Conservation (phyloP, 2,888 invertebrate genomes). For the Nemurella pictetii region DNA sequence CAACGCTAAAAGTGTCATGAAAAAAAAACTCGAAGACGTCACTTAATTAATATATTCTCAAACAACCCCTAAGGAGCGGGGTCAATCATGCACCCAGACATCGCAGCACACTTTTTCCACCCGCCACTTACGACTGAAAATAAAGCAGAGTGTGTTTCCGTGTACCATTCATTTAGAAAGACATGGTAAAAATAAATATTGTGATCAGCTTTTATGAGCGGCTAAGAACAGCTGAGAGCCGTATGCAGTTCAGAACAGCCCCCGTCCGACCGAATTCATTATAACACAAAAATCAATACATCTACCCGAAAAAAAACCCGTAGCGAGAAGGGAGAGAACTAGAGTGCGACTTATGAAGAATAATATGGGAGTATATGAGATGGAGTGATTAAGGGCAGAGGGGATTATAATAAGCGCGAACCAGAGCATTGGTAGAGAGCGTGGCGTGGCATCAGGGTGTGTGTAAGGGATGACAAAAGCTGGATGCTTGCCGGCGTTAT, state of each 20-base stretch:
- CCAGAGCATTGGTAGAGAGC: background rate
- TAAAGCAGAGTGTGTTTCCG: constrained; percentile 14
- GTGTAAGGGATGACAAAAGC: constrained; percentile 37
- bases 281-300: constrained; percentile 40
- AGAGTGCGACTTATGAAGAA: constrained; percentile 28
- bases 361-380: constrained; percentile 1
- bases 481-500: constrained; percentile 23
- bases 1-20: background rate
- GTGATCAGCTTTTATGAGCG: constrained; percentile 7
- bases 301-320: constrained; percentile 37
- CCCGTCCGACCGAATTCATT: constrained; percentile 39
- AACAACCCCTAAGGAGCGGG: no score
- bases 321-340: background rate
- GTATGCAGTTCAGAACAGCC: constrained; percentile 17
- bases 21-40: background rate
- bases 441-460: no score
- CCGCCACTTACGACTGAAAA: background rate
- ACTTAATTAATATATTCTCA: background rate
- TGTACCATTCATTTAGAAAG: constrained; percentile 12
- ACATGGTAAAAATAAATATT: constrained; percentile 16
- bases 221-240: background rate
- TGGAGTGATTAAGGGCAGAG: constrained; percentile 30
- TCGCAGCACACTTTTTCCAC: background rate
- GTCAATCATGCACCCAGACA: no score
- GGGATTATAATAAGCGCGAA: constrained; percentile 37